Evolutionary conservation across 35 echinoderm and acorn worm genomes (phyloP).

Genomic region (Heliocidaris tuberculata): DNA sequence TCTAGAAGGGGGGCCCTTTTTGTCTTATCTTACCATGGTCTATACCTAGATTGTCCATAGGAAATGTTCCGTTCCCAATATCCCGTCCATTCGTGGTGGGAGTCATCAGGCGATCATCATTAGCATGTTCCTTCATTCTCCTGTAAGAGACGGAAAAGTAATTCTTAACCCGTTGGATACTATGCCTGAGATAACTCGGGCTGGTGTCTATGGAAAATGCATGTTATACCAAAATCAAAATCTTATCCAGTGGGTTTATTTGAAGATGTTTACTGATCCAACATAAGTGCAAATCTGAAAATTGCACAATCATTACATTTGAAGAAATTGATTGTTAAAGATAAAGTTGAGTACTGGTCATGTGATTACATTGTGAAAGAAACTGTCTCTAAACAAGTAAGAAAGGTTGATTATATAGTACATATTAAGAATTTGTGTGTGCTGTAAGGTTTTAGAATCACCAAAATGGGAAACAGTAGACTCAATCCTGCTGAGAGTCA

Average conservation of each 20-base stretch:
- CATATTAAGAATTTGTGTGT: too few species aligned
- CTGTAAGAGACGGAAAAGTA: background rate
- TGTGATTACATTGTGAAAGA: too few species aligned
- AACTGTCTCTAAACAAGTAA: too few species aligned
- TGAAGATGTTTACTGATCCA: background rate
- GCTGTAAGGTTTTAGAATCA: too few species aligned
- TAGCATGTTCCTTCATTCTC: background rate
- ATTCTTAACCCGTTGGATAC: background rate
- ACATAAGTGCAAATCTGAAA: background rate
- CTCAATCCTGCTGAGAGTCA: too few species aligned
- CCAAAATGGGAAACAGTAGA: too few species aligned
- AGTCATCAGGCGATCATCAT: background rate
- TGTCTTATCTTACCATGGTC: constrained; percentile 24
- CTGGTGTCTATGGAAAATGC: too few species aligned
- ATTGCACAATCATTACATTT: background rate
- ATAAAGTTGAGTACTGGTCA: background rate
- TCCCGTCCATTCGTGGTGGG: background rate
- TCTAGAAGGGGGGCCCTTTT: background rate
- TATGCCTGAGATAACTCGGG: too few species aligned
- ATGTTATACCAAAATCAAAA: too few species aligned
- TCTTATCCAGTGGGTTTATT: background rate
- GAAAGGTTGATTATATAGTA: too few species aligned
- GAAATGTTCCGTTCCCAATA: background rate
- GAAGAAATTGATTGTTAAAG: background rate
- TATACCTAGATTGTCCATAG: constrained; percentile 22